Evolutionary conservation across 2,888 invertebrate species (phyloP).

Genomic region (Acleris literana): DNA sequence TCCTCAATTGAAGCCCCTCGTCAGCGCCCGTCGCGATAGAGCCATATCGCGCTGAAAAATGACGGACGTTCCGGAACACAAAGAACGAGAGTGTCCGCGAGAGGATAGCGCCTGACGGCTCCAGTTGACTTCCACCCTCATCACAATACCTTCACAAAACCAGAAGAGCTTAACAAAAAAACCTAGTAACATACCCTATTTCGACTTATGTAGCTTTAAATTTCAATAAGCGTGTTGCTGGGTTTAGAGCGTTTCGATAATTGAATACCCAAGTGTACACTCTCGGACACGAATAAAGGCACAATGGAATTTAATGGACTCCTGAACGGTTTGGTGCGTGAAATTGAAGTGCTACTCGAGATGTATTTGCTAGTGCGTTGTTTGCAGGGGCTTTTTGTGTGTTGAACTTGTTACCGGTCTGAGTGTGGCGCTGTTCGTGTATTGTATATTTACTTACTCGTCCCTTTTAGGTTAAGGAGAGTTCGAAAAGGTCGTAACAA

Average conservation of each 20-base stretch:
- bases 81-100: constrained; percentile 5
- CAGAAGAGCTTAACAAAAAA: neutral
- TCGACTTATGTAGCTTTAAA: neutral
- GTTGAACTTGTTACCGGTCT: constrained; percentile 3
- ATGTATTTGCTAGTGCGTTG: constrained; percentile 28
- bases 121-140: constrained; percentile 20
- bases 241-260: neutral
- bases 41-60: constrained; percentile 18
- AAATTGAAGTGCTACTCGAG: constrained; percentile 27
- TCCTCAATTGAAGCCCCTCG: neutral
- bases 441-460: neutral
- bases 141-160: constrained; percentile 4
- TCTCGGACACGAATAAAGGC: constrained; percentile 28
- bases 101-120: constrained; percentile 19
- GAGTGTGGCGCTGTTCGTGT: neutral
- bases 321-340: constrained; percentile 23
- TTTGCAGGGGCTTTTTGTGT: constrained; percentile 23
- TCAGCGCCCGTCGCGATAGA: constrained; percentile 5
- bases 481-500: too few relatives aligned
- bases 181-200: neutral
- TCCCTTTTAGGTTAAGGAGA: too few relatives aligned
- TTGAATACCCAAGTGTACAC: constrained; percentile 18
- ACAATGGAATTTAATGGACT: constrained; percentile 32
- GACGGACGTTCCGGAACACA: constrained; percentile 19
- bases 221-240: neutral